These are phyloP conservation scores for Gymnothorax reevesii DNA, from an alignment of 2,797 vertebrate species.

Conservation along the genomic window DNA sequence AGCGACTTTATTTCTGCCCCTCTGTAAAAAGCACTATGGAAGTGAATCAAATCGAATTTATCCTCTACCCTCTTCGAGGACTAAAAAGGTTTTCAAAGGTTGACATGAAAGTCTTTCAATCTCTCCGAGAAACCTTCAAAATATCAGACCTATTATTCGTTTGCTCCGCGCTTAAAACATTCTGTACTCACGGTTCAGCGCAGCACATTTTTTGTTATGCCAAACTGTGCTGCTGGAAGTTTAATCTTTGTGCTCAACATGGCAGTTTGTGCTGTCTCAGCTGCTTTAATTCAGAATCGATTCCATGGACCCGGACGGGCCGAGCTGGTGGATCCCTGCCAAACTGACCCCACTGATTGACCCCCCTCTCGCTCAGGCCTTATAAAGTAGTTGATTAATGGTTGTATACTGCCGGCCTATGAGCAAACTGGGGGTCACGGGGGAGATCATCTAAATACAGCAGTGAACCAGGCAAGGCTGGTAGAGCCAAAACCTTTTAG, in stretches of 20 bases:
- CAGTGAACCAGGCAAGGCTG: neutral
- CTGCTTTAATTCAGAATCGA: neutral
- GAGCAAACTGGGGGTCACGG: neutral
- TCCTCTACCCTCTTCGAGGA: neutral
- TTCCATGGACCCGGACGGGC: neutral
- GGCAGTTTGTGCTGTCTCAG: neutral
- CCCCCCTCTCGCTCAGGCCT: neutral
- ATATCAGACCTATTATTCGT: neutral
- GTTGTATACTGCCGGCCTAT: neutral
- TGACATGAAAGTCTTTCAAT: neutral
- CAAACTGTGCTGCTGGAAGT: neutral
- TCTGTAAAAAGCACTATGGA: too few relatives aligned
- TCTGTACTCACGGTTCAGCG: neutral
- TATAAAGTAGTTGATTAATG: slow-evolving; percentile 20
- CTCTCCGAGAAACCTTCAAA: neutral
- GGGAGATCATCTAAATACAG: neutral
- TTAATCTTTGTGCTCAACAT: neutral
- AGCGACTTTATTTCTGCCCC: too few relatives aligned
- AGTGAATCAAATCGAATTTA: neutral
- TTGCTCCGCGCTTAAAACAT: neutral
- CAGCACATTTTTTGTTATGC: neutral
- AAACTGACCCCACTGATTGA: neutral
- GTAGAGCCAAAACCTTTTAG: neutral
- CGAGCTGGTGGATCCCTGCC: neutral
- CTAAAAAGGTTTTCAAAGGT: too few relatives aligned